A percentile compares a stretch with the other conserved stretches of the same genome.
Evolutionary conservation across 2,113 vertebrate genomes (phyloP).

Genomic region (Chlamydotis undulata): DNA sequence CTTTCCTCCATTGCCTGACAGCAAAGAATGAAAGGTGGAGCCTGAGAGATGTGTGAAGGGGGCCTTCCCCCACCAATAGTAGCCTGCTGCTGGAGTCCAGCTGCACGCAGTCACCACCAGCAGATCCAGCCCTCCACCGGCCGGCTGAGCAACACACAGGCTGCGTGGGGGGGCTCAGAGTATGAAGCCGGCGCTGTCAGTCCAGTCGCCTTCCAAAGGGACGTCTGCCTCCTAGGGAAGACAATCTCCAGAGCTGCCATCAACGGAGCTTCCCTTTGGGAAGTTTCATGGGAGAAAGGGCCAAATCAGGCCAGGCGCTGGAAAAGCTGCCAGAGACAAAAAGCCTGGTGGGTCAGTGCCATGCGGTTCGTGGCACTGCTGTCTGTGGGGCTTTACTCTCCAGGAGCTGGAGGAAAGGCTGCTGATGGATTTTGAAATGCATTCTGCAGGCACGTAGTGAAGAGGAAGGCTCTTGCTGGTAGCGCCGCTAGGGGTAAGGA

Average conservation of each 20-base stretch:
- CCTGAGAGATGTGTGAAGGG: too few species aligned
- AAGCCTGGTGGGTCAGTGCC: rapidly evolving
- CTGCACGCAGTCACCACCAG: too few species aligned
- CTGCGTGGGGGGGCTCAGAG: too few species aligned
- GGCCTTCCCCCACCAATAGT: too few species aligned
- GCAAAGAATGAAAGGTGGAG: too few species aligned
- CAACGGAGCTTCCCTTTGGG: neutral
- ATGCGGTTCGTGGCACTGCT: neutral
- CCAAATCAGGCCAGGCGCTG: neutral
- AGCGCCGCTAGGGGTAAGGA: neutral
- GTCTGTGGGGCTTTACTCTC: neutral
- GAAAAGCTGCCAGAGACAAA: neutral
- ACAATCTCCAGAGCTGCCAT: neutral
- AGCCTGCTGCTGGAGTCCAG: too few species aligned
- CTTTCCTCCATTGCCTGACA: too few species aligned
- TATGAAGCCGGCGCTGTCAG: neutral
- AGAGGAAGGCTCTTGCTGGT: neutral
- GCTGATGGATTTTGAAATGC: neutral
- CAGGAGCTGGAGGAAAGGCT: rapidly evolving
- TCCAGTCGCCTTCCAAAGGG: neutral
- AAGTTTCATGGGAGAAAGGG: neutral
- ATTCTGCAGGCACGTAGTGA: neutral
- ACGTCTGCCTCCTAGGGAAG: neutral
- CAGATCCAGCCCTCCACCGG: neutral
- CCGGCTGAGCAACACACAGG: neutral